Conservation (phyloP, 2,113 vertebrate genomes). For the Zapornia atra region DNA sequence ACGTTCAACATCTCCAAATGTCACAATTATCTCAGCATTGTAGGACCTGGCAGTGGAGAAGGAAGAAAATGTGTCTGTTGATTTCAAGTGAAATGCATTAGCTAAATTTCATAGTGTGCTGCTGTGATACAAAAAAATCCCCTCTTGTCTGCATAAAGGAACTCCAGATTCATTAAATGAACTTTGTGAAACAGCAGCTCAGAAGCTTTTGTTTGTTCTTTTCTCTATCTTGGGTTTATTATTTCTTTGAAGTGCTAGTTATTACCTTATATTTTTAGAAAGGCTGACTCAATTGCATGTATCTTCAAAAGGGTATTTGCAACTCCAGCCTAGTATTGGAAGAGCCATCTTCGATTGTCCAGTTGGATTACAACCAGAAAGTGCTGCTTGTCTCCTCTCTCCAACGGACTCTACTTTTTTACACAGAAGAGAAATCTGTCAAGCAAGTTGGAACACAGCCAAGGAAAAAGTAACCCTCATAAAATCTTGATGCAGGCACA, state of each 20-base stretch:
- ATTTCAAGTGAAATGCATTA: background rate
- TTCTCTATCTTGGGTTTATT: background rate
- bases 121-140: background rate
- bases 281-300: background rate
- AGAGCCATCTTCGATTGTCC: slow-evolving; percentile 88
- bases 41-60: background rate
- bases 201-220: background rate
- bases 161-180: background rate
- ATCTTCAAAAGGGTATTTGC: slow-evolving; percentile 84
- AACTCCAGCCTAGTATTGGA: slow-evolving; percentile 87
- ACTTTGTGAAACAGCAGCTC: background rate
- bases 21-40: background rate
- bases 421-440: slow-evolving; percentile 86
- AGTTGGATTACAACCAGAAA: slow-evolving; percentile 94
- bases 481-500: slow-evolving; percentile 14
- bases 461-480: slow-evolving; percentile 84
- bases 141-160: background rate
- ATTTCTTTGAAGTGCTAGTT: background rate
- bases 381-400: slow-evolving; percentile 90
- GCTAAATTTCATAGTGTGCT: background rate
- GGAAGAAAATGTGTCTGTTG: background rate
- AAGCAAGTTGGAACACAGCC: slow-evolving; percentile 90
- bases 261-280: background rate
- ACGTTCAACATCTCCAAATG: background rate
- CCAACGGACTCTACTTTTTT: slow-evolving; percentile 89